Conservation (phyloP, 2,888 invertebrate species). For the Synanthedon formicaeformis region DNA sequence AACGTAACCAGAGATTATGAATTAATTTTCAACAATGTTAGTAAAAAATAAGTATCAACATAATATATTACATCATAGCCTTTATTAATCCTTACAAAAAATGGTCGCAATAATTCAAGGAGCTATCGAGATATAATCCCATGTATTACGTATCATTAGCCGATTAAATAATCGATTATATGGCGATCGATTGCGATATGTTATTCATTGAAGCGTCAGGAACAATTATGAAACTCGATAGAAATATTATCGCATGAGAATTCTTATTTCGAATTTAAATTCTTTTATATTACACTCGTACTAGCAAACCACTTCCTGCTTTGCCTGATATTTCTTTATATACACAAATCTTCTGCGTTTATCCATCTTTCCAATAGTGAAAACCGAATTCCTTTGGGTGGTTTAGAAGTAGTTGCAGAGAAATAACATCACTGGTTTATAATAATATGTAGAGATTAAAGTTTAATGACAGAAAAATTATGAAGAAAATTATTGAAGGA, state of each 20-base stretch:
- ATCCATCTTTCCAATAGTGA: no score
- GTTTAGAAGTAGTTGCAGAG: no score
- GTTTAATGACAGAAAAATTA: no score
- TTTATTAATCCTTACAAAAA: background rate
- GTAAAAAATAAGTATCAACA: background rate
- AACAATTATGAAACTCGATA: background rate
- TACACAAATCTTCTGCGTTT: no score
- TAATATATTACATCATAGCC: background rate
- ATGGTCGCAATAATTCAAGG: background rate
- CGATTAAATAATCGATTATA: slow-evolving; percentile 22
- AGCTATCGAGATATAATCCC: background rate
- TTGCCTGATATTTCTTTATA: no score
- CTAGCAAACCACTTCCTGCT: background rate
- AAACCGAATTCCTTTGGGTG: no score
- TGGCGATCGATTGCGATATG: slow-evolving; percentile 24
- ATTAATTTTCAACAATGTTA: background rate
- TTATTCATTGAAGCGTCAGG: background rate
- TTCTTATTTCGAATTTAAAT: no score
- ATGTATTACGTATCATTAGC: background rate
- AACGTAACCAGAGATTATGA: background rate
- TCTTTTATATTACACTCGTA: no score
- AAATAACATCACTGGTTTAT: no score
- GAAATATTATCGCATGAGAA: no score
- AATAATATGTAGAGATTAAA: no score
- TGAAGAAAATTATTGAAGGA: no score